Percentiles rank a stretch among this genome's conserved stretches.
Evolutionary conservation across 2,113 vertebrate genomes (phyloP).

Genomic region (Dasyprocta punctata): DNA sequence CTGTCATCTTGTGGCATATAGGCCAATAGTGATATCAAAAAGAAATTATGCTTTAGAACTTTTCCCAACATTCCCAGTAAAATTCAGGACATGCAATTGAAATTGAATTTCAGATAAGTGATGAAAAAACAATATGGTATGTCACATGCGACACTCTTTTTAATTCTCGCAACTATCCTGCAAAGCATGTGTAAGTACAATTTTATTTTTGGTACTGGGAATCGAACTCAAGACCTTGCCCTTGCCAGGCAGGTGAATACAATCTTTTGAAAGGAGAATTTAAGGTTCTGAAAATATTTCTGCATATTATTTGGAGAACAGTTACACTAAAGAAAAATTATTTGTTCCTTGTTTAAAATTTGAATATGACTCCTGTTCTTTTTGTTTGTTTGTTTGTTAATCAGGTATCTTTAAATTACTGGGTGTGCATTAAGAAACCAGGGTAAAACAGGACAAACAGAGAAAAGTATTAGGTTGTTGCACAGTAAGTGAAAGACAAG

Average conservation of each 20-base stretch:
- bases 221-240: too few species aligned
- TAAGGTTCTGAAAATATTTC: not conserved
- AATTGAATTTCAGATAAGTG: not conserved
- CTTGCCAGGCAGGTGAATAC: too few species aligned
- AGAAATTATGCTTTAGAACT: not conserved
- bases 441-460: not conserved
- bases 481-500: not conserved
- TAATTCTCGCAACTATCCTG: not conserved
- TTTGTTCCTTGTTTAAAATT: not conserved
- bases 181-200: not conserved
- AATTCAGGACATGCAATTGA: not conserved
- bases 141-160: not conserved
- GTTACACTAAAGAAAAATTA: not conserved
- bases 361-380: not conserved
- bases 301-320: not conserved
- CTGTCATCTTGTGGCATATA: too few species aligned
- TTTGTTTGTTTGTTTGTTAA: not conserved
- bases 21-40: not conserved
- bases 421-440: not conserved
- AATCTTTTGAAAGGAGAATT: not conserved
- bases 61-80: not conserved
- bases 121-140: not conserved
- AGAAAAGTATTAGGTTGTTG: not conserved
- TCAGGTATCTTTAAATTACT: not conserved
- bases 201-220: not conserved